A percentile compares a stretch with the other conserved stretches of the same genome.
Conservation (phyloP, 2,797 vertebrate species). For the Artibeus lituratus region DNA sequence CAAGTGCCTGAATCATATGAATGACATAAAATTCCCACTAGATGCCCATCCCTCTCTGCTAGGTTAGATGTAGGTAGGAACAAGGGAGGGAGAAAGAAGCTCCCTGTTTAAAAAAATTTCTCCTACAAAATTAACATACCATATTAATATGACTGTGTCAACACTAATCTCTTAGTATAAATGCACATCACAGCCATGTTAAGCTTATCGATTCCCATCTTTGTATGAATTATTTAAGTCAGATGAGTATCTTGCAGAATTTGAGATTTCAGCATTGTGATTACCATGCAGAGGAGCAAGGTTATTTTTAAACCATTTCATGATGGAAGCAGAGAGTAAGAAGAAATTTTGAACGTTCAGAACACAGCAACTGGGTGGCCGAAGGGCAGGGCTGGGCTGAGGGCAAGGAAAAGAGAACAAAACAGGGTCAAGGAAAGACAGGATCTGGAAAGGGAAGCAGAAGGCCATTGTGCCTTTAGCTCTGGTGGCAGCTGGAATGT, state of each 20-base stretch:
- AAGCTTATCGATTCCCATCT: constrained; percentile 32
- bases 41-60: background rate
- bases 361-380: background rate
- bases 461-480: background rate
- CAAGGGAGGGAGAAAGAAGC: background rate
- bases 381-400: background rate
- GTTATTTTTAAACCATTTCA: background rate
- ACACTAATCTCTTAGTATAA: constrained; percentile 48
- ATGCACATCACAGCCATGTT: constrained; percentile 3
- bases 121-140: background rate
- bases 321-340: background rate
- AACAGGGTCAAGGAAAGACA: background rate
- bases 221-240: constrained; percentile 54
- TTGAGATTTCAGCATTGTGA: background rate
- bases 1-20: background rate
- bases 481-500: constrained; percentile 31
- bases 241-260: background rate
- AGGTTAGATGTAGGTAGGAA: background rate
- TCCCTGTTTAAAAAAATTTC: background rate
- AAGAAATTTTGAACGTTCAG: background rate
- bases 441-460: background rate
- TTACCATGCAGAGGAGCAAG: background rate
- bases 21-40: background rate
- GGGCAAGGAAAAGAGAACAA: background rate
- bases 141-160: background rate